Percentiles rank a stretch among this genome's conserved stretches.
Conservation (phyloP, 2,888 invertebrate genomes). For the Hemaris fuciformis region DNA sequence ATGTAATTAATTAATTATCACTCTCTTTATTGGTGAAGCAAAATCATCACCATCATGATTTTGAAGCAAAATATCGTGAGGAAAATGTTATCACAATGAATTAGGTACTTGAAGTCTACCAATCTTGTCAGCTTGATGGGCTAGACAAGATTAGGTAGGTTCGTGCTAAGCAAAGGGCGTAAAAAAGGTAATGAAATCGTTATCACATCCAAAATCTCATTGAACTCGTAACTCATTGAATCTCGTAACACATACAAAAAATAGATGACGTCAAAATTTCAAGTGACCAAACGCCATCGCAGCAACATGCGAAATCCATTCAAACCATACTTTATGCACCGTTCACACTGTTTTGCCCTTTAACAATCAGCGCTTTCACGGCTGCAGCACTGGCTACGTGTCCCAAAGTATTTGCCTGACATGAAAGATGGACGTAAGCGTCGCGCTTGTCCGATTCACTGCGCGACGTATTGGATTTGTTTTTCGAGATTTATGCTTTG, state of each 20-base stretch:
- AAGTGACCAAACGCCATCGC: neutral
- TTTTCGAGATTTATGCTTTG: neutral
- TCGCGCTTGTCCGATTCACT: neutral
- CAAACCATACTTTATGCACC: neutral
- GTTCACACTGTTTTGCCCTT: neutral
- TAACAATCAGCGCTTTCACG: neutral
- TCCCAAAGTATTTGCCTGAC: slow-evolving; percentile 39
- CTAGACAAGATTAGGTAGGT: no score
- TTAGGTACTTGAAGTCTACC: no score
- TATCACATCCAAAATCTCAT: neutral
- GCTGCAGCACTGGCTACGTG: neutral
- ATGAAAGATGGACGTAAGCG: slow-evolving; percentile 71
- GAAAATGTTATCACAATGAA: no score
- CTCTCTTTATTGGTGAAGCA: no score
- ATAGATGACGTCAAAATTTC: neutral
- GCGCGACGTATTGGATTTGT: neutral
- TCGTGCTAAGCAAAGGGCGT: neutral
- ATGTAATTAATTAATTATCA: no score
- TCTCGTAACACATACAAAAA: neutral
- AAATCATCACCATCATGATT: no score
- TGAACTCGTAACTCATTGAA: no score
- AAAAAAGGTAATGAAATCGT: neutral
- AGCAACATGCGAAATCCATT: neutral
- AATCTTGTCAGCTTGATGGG: no score
- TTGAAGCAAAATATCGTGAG: no score